Percentiles rank a stretch among this genome's conserved stretches.
Evolutionary conservation across 2,888 invertebrate species (phyloP).

Genomic region (Labia minor): DNA sequence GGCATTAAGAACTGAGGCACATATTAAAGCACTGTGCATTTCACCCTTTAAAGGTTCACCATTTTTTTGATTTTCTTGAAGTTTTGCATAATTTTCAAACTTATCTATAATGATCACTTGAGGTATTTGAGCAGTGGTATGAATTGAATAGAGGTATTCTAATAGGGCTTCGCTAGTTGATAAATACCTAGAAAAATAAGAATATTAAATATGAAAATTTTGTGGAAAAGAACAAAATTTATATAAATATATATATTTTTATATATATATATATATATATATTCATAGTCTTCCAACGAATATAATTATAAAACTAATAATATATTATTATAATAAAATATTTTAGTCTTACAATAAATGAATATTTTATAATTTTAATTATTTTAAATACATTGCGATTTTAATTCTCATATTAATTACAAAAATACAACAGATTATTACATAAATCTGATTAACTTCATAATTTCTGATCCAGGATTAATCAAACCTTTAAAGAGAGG

Average conservation of each 20-base stretch:
- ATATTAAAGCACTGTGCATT: not conserved
- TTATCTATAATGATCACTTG: not conserved
- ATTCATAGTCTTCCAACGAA: too few species aligned
- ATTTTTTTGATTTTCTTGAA: not conserved
- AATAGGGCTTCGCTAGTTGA: not conserved
- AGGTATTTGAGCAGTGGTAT: not conserved
- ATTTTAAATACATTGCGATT: too few species aligned
- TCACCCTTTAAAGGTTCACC: not conserved
- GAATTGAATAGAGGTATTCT: not conserved
- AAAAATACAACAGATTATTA: too few species aligned
- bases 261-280: too few species aligned
- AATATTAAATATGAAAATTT: too few species aligned
- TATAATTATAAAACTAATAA: too few species aligned
- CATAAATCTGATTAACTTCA: not conserved
- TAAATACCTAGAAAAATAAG: not conserved
- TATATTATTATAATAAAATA: too few species aligned
- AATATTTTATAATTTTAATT: too few species aligned
- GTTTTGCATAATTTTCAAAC: not conserved
- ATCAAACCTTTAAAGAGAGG: not conserved
- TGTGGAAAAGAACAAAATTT: too few species aligned
- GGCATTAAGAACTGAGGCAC: not conserved
- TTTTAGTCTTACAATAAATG: too few species aligned
- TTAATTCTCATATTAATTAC: too few species aligned
- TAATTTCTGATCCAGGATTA: constrained; percentile 5
- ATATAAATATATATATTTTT: too few species aligned